Percentiles rank a stretch among this genome's conserved stretches.
These are phyloP conservation scores for Daktulosphaira vitifoliae DNA, from an alignment of 1,140 invertebrate genomes.

Conservation along the genomic window DNA sequence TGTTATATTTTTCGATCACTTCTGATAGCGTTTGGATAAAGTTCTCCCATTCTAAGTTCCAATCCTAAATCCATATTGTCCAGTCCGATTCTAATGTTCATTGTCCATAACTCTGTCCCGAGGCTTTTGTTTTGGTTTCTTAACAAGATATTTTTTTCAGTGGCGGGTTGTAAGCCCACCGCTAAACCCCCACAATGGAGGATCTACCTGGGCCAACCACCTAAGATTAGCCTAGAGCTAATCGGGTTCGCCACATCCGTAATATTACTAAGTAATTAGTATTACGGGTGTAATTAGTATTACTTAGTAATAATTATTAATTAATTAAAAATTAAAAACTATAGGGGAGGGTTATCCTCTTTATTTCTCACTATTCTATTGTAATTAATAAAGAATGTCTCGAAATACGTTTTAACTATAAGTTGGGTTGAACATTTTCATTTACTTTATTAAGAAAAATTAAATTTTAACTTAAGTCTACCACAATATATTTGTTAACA, in stretches of 20 bases:
- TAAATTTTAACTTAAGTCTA: too few relatives aligned
- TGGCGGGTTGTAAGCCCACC: not conserved
- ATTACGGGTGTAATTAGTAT: too few relatives aligned
- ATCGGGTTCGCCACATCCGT: not conserved
- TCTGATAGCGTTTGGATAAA: not conserved
- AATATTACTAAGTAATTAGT: not conserved
- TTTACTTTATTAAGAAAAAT: too few relatives aligned
- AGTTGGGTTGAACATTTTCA: too few relatives aligned
- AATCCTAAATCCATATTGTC: not conserved
- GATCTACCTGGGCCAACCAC: not conserved
- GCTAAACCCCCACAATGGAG: not conserved
- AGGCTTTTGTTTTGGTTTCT: constrained; percentile 8
- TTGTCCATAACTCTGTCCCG: constrained; percentile 7
- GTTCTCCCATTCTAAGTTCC: not conserved
- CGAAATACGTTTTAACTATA: too few relatives aligned
- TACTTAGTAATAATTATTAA: too few relatives aligned
- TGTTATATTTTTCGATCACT: not conserved
- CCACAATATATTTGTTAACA: too few relatives aligned
- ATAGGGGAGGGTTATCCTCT: too few relatives aligned
- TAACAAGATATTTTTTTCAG: constrained; percentile 12
- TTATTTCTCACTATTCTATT: too few relatives aligned
- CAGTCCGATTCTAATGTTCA: constrained; percentile 3
- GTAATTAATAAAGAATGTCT: too few relatives aligned
- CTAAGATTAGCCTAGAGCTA: not conserved
- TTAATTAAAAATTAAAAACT: too few relatives aligned